Percentiles rank a stretch among this genome's conserved stretches.
phyloP scores from a whole-genome alignment of 2,888 invertebrate species.

The Heliothis peltigera region DNA sequence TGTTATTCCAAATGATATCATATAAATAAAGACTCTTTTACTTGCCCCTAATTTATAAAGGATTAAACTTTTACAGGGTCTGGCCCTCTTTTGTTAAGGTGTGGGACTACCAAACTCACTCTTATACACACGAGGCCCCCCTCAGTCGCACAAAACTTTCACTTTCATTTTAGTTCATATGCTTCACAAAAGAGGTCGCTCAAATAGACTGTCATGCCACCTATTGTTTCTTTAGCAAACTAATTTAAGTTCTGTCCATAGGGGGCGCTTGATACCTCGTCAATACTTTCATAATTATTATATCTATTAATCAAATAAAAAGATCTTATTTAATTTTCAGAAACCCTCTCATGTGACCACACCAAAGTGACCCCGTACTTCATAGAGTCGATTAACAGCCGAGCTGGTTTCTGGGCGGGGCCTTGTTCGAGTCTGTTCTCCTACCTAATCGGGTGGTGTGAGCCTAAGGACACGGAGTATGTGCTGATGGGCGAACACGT shows the following conservation, averaged over 20 bases:
- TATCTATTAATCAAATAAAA: neutral
- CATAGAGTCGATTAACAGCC: constrained; percentile 95
- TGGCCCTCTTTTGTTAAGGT: constrained; percentile 18
- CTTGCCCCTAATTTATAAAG: neutral
- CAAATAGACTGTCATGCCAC: constrained; percentile 8
- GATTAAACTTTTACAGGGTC: neutral
- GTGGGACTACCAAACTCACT: neutral
- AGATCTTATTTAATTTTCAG: constrained; percentile 82
- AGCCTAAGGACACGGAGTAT: constrained; percentile 94
- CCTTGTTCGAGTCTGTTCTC: constrained; percentile 95
- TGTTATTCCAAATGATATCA: neutral
- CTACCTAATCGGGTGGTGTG: constrained; percentile 96
- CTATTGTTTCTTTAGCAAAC: neutral
- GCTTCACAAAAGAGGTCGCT: constrained; percentile 23
- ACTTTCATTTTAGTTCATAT: neutral
- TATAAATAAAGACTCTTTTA: too few species aligned
- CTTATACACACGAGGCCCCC: neutral
- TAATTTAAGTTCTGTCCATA: constrained; percentile 21
- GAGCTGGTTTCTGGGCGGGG: constrained; percentile 95
- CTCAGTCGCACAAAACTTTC: neutral
- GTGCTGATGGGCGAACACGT: constrained; percentile 96
- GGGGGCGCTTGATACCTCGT: constrained; percentile 36
- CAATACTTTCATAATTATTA: neutral
- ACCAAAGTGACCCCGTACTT: constrained; percentile 97
- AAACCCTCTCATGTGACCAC: constrained; percentile 96